Evolutionary conservation across 2,113 vertebrate species (phyloP), one percentile per base, ranked within the genome.

Genomic region (Chloebia gouldiae): DNA sequence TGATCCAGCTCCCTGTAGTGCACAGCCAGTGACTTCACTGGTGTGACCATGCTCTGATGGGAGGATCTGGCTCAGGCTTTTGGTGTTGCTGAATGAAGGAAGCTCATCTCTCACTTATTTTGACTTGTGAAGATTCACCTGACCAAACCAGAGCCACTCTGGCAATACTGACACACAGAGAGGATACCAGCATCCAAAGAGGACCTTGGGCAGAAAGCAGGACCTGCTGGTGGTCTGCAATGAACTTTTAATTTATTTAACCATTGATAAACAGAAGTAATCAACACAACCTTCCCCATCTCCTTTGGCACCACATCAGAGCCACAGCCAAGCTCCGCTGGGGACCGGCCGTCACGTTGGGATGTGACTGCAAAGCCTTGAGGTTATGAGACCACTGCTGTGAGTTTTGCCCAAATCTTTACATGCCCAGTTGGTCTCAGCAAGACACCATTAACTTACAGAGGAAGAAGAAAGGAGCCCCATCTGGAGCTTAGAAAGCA

Each of bases 391-490:
- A 96, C 97, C 75, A 98, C 98, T 98, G 98, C 97, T 98, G 97
- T 87, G 96, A 56, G 96, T 96, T 98, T 98, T 98, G 97, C 98
- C 98, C 98, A 98, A 97, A 98, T 99, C 97, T 98, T 99, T 98
- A 98, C 98, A 98, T 98, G 98, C 97, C 97, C 98, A 98, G 98
- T 98, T 99, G 98, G 97, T 98, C 98, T 98, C 99, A 99, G 98
- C 98, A 98, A 99, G 98, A 97, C 82, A 97, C 98, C 97, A 98
- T 98, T 98, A 98, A 97, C 93, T 97, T 97, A 92, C 96, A 98
- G 97, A 96, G 93, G 53, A 86, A 92, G 95, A 93, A 96, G 93
- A 95, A 94, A 95, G 90, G 96, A 96, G 84, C 88, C 95, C 97
- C 96, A 97, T 97, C 97, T 97, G 97, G 96, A 96, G 95, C 96